Base-by-base conservation (phyloP, 1,140 invertebrate genomes). In the Phymorhynchus buccinoides region DNA sequence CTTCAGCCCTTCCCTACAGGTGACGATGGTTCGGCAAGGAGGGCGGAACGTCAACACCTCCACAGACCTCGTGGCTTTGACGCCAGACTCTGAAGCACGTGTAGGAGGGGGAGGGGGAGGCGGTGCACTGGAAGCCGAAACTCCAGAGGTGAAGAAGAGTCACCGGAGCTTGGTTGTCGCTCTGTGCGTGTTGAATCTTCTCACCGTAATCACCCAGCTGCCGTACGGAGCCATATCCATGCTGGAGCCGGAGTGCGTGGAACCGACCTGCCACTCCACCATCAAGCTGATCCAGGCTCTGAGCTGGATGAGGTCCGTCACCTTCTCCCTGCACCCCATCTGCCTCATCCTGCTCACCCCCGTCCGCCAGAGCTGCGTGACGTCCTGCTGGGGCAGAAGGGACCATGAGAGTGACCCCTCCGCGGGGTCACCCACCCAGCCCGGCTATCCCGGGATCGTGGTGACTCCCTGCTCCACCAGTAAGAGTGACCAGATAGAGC, bases 191-290 rank as follows among this genome's bases (percentile, higher is more conserved):
- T 77, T 86, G 32, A 85, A 88, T 80, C 52, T 88, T 14, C 56
- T 86, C 41, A 86, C 80, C 37, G 37, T 88, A 32, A 79, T 80
- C 41, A 85, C 85, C 22, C 84, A 85, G 62, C 71, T 88, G 56
- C 87, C 87, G 7, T 88, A 71, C 80, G 85, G 85, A 7, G 84
- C 87, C 39, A 85, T 86, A 41, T 86, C 84, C 41, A 73, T 86
- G 78, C 66, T 88, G 37, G 66, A 68, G 71, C 84, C 86, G 0
- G 30, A 80, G 12, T 88, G 87, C 75, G 44, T 77, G 35, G 86
- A 85, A 44, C 39, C 84, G 44, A 79, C 37, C 41, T 88, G 87
- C 52, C 48, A 84, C 42, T 88, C 87, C 18, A 79, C 82, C 41
- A 42, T 84, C 9, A 81, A 79, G 16, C 42, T 88, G 39, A 75